These are phyloP conservation scores for Hypsibius dujardini DNA, from an alignment of 1,140 invertebrate genomes.

Conservation along the genomic window DNA sequence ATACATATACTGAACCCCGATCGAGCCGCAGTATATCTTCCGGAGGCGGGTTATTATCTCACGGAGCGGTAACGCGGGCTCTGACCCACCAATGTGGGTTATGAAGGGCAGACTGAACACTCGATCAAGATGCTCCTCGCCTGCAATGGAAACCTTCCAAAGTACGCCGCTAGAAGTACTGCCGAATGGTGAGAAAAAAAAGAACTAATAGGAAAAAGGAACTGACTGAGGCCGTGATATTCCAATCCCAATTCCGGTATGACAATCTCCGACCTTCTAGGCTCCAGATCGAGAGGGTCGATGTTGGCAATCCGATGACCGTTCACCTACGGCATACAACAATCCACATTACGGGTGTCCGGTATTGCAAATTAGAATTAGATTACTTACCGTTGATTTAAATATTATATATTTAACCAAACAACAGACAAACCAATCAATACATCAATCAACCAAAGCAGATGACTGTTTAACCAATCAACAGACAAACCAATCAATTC, in stretches of 20 bases:
- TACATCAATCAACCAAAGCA: too few relatives aligned
- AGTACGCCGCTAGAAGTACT: not conserved
- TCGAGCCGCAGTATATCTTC: conserved; percentile 14
- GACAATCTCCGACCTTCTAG: not conserved
- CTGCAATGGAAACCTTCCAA: not conserved
- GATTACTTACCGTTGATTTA: not conserved
- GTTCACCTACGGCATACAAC: not conserved
- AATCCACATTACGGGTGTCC: too few relatives aligned
- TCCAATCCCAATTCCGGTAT: not conserved
- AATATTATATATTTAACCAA: too few relatives aligned
- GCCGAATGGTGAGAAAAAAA: not conserved
- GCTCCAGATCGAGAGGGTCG: conserved; percentile 14
- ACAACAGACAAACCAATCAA: not conserved
- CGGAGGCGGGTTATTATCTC: conserved; percentile 3
- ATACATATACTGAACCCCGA: conserved; percentile 18
- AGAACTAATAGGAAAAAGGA: not conserved
- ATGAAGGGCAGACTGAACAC: conserved; percentile 23
- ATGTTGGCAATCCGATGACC: conserved; percentile 7
- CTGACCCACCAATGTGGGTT: not conserved
- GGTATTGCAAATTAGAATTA: conserved; percentile 3
- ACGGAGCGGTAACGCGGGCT: conserved; percentile 10
- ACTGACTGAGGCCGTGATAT: not conserved
- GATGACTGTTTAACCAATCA: too few relatives aligned
- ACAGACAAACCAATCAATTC: too few relatives aligned
- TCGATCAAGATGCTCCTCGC: not conserved